Evolutionary conservation across 2,888 invertebrate genomes (phyloP), one percentile per base, ranked within the genome.

Genomic region (Piscicola geometra): DNA sequence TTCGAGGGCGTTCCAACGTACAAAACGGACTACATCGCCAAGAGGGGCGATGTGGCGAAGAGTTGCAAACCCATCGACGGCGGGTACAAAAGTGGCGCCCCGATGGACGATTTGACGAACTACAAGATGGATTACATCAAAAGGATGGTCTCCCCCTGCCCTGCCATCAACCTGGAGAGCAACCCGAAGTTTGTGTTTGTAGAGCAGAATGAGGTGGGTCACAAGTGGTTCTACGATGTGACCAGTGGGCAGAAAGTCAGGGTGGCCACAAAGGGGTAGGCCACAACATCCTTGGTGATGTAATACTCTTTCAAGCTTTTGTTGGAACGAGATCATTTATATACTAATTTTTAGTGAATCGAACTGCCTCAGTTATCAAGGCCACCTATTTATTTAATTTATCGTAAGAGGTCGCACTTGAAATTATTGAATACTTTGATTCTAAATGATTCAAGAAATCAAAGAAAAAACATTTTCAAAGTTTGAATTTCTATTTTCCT

Each of bases 1-100:
- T 86, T 86, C 79, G 83, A 85, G 76, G 85, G 85, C 41, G 79
- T 79, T 41, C 80, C 84, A 21, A 85, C 83, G 33, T 81, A 84
- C 76, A 82, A 82, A 76, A 81, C 81, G 64, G 84, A 85, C 77
- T 85, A 81, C 78, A 78, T 82, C 71, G 80, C 80, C 25, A 82
- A 85, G 35, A 81, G 78, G 35, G 68, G 21, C 1, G 76, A 50
- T 0, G 12, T 60, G 9, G 47, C 75, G 2, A 79, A 30, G 15
- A 77, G 75, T 71, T 36, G 35, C 30, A 83, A 82, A 77, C 86
- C 86, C 5, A 66, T 77, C 15, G 82, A 84, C 69, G 80, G 79
- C 0, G 81, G 82, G 0, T 80, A 81, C 30, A 75, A 80, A 75
- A 83, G 84, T 18, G 81, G 77, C 33, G 82, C 81, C 28, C 83